Conservation (phyloP, 2,888 invertebrate genomes). For the Hirtodrosophila trivittata region DNA sequence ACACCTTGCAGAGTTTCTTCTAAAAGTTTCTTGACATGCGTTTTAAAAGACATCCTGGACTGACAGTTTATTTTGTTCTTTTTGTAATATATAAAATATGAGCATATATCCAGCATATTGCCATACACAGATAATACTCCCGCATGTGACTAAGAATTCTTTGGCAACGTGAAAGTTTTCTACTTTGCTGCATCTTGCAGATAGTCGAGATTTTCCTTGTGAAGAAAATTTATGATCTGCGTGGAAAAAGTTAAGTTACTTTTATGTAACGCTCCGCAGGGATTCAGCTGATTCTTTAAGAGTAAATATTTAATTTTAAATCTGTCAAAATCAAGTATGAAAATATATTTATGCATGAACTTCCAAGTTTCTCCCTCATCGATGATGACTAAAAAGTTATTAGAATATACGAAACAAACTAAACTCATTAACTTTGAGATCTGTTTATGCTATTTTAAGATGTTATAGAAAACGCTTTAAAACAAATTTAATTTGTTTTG, state of each 20-base stretch:
- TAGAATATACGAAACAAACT: too few relatives aligned
- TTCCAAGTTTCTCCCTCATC: too few relatives aligned
- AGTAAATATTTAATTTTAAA: not conserved
- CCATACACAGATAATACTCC: slow-evolving; percentile 13
- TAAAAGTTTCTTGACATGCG: slow-evolving; percentile 66
- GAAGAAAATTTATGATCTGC: slow-evolving; percentile 53
- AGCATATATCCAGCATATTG: slow-evolving; percentile 29
- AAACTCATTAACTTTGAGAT: too few relatives aligned
- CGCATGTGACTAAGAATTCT: slow-evolving; percentile 5
- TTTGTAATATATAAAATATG: slow-evolving; percentile 35
- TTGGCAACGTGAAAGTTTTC: slow-evolving; percentile 47
- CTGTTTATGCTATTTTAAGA: too few relatives aligned
- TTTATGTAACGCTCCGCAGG: not conserved
- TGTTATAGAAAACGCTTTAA: too few relatives aligned
- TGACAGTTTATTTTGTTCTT: slow-evolving; percentile 37
- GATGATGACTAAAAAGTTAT: too few relatives aligned
- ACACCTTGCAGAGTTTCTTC: slow-evolving; percentile 37
- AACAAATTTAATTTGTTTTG: too few relatives aligned
- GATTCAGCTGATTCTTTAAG: slow-evolving; percentile 1
- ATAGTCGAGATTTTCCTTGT: slow-evolving; percentile 52
- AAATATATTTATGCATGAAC: not conserved
- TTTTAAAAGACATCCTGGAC: slow-evolving; percentile 57
- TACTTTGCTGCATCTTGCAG: slow-evolving; percentile 46
- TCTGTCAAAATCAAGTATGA: not conserved
- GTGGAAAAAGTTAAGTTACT: slow-evolving; percentile 29